Base-by-base conservation (phyloP, 2,113 vertebrate species). In the Urocitellus parryii region DNA sequence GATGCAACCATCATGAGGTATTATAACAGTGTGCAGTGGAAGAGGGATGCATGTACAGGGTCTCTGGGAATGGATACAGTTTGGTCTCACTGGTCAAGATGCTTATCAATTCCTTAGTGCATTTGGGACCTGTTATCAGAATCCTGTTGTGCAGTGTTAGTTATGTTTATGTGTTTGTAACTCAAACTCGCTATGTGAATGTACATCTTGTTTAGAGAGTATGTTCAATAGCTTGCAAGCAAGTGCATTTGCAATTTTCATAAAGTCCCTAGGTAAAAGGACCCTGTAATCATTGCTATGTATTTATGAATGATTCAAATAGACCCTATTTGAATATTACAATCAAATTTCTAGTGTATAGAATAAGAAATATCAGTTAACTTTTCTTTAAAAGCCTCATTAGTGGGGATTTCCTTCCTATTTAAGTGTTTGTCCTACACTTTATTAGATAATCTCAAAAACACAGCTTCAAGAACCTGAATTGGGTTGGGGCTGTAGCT, bases 271-370 rank as follows among this genome's bases (percentile, higher is more conserved):
- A 42, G 24, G 37, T 63, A 61, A 82, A 90, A 25, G 14, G 58
- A 83, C 1, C 4, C 14, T 76, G 8, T 76, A 65, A 81, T 8
- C 32, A 74, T 42, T 93, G 34, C 45, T 96, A 83, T 72, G 96
- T 86, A 83, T 96, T 95, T 94, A 67, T 83, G 51, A 90, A 58
- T 92, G 42, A 79, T 85, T 87, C 79, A 24, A 42, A 27, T 73
- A 91, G n/a, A 92, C 6, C 11, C 25, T 42, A 9, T 82, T 88
- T 53, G 42, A 89, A 68, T 94, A 89, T 53, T 91, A 70, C 8
- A 92, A 67, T 94, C 0, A 90, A 67, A 95, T 96, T 87, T 74
- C 48, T 94, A 39, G 51, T 70, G 22, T 18, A 1, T 92, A 78
- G n/a, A 88, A 73, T 95, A 58, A 74, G 27, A 84, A 88, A 83